Evolutionary conservation across 2,797 vertebrate species (phyloP).

Genomic region (Chiloscyllium punctatum): DNA sequence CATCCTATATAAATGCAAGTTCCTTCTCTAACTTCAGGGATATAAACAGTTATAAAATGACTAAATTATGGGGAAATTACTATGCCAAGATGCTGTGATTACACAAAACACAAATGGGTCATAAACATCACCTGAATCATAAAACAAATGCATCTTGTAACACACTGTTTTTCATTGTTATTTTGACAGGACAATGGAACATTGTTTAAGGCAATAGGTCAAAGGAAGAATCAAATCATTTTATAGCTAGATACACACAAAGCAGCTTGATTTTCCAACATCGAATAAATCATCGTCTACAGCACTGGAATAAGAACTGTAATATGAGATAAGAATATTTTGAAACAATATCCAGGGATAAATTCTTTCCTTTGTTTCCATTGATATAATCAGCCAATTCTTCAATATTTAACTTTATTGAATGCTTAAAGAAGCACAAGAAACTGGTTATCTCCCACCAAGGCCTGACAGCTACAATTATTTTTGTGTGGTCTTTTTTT

Average conservation of each 20-base stretch:
- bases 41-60: neutral
- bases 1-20: neutral
- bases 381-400: neutral
- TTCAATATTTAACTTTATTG: neutral
- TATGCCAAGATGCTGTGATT: neutral
- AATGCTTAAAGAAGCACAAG: neutral
- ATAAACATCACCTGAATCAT: neutral
- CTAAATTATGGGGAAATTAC: neutral
- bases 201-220: constrained; percentile 3
- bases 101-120: neutral
- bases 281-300: neutral
- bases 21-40: neutral
- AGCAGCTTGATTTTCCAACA: neutral
- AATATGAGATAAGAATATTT: constrained; percentile 7
- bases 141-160: constrained; percentile 19
- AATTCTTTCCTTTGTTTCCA: neutral
- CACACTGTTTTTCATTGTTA: neutral
- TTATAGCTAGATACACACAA: neutral
- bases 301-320: neutral
- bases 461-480: neutral
- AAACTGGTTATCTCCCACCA: neutral
- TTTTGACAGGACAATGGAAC: constrained; percentile 13
- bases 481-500: neutral
- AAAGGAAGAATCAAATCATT: neutral
- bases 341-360: neutral